Percentiles rank a stretch among this genome's conserved stretches.
Conservation (phyloP, 2,113 vertebrate species). For the Tenrec ecaudatus region DNA sequence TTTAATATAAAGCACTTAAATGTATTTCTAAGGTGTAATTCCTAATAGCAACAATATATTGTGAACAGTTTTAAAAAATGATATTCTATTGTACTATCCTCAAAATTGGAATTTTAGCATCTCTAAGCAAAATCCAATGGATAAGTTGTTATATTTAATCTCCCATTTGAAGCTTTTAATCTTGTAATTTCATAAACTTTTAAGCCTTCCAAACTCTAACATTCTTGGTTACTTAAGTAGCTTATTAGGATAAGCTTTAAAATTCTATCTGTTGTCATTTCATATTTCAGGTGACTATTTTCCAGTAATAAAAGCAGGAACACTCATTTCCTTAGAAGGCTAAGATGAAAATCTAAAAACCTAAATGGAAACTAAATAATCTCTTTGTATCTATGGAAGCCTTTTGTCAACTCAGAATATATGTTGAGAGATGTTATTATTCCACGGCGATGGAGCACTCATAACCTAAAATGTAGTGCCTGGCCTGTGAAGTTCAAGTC, state of each 20-base stretch:
- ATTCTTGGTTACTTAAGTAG: not conserved
- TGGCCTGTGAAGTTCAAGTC: not conserved
- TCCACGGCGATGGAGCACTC: not conserved
- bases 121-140: not conserved
- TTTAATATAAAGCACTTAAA: not conserved
- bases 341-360: no score
- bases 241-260: not conserved
- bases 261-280: not conserved
- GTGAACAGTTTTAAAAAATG: not conserved
- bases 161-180: not conserved
- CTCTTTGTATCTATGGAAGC: not conserved
- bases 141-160: not conserved
- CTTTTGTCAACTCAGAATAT: not conserved
- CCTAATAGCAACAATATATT: not conserved
- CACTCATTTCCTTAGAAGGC: not conserved
- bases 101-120: conserved; percentile 4
- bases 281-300: not conserved
- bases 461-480: not conserved
- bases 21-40: not conserved
- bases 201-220: not conserved
- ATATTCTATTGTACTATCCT: not conserved
- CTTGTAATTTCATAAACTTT: not conserved
- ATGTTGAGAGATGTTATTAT: not conserved
- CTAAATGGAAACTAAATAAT: not conserved
- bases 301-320: not conserved